Conservation (phyloP, 2,797 vertebrate genomes). For the Pipistrellus kuhlii region DNA sequence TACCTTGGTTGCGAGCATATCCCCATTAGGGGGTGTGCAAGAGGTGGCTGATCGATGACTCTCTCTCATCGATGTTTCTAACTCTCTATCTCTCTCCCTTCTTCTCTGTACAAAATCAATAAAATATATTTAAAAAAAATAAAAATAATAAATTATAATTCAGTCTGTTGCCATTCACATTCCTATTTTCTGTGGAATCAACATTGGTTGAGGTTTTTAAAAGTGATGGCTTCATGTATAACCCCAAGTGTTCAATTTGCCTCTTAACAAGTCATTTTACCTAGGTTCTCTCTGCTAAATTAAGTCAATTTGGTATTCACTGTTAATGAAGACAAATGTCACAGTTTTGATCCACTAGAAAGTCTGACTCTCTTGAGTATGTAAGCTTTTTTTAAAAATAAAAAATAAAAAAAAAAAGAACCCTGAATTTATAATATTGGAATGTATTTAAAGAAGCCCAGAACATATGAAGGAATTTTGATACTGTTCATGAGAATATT, state of each 20-base stretch:
- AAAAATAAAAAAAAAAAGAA: neutral
- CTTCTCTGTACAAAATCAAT: no score
- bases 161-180: neutral
- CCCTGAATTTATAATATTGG: neutral
- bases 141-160: no score
- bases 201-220: slow-evolving; percentile 1
- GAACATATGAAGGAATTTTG: slow-evolving; percentile 8
- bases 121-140: no score
- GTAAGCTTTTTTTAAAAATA: neutral
- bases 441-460: slow-evolving; percentile 14
- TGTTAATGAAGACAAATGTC: slow-evolving; percentile 7
- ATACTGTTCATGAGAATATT: slow-evolving; percentile 4
- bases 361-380: neutral
- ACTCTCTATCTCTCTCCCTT: no score
- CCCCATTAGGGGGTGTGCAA: no score
- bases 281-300: slow-evolving; percentile 2
- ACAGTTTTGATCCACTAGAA: slow-evolving; percentile 16
- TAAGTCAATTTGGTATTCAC: neutral
- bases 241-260: neutral
- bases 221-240: neutral
- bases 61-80: no score
- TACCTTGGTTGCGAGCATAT: no score
- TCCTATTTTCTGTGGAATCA: neutral
- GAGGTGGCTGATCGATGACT: no score
- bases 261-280: slow-evolving; percentile 19